Evolutionary conservation across 1,140 invertebrate species (phyloP), one percentile per base, ranked within the genome.

Genomic region (Penaeus japonicus): DNA sequence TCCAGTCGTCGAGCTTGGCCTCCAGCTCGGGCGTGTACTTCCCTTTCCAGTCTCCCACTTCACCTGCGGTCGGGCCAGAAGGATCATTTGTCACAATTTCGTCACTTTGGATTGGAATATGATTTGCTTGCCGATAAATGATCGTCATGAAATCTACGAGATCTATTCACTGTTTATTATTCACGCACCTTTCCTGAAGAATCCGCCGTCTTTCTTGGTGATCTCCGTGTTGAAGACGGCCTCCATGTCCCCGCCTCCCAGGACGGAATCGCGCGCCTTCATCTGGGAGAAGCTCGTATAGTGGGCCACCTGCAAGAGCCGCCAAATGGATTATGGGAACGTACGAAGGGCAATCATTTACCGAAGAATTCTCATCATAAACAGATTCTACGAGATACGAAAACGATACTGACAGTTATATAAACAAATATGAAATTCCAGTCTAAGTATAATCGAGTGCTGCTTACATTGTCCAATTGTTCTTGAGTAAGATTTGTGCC

Each of bases 41-140:
- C 79, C 91, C 93, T 73, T 92, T 91, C 93, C 93, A 93, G 90
- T 93, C 92, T n/a, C 93, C 93, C 27, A 92, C 91, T 75, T 91
- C 39, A 27, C 87, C 87, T 88, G 22, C 22, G 17, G 39, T n/a
- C 3, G 7, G 2, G 53, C n/a, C 17, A 20, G 39, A n/a, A 22
- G 55, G 53, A 53, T 20, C 4, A 82, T 4, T 82, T 55, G 27
- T 59, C 2, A 80, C 20, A 47, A 54, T 20, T 22, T 17, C 18
- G 32, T 39, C 2, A 59, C 24, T 55, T 24, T 24, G n/a, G 27
- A 81, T 0, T 53, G 17, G 2, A 27, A 15, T 55, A n/a, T 30
- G 5, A 73, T 7, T n/a, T n/a, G 27, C 1, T 3, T 73, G 10
- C 24, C 35, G 18, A 4, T 0, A 73, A 73, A 73, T 30, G 7